Percentiles rank a stretch among this genome's conserved stretches.
These are phyloP conservation scores for Cyprinella venusta DNA, from an alignment of 2,797 vertebrate species.

Conservation along the genomic window DNA sequence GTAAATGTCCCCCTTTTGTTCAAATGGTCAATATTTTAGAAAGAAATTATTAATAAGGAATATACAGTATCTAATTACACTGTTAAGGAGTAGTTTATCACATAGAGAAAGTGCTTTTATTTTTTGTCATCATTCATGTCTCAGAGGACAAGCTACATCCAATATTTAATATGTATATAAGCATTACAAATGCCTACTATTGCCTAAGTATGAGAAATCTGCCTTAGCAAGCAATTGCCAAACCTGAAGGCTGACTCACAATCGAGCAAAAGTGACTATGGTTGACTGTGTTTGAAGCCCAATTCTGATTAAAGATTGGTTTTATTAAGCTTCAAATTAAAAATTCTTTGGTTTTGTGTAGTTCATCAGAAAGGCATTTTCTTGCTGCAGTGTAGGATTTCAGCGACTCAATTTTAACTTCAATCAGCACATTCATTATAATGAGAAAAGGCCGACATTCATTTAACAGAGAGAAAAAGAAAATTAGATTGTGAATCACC, in stretches of 20 bases:
- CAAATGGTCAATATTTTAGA: too few relatives aligned
- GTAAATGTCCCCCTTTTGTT: not conserved
- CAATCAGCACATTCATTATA: conserved; percentile 37
- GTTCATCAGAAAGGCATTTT: conserved; percentile 33
- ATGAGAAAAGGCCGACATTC: conserved; percentile 24
- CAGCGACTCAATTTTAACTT: conserved; percentile 28
- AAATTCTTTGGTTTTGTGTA: not conserved
- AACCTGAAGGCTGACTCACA: conserved; percentile 4
- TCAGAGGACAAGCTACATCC: conserved; percentile 2
- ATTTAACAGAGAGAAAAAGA: conserved; percentile 15
- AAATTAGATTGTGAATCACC: not conserved
- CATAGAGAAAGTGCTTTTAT: not conserved
- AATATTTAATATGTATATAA: not conserved
- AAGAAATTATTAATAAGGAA: too few relatives aligned
- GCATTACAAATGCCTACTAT: not conserved
- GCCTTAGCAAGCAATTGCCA: not conserved
- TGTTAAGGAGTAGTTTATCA: too few relatives aligned
- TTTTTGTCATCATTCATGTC: not conserved
- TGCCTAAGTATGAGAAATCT: not conserved
- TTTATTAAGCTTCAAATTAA: conserved; percentile 14
- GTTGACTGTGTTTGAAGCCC: conserved; percentile 15
- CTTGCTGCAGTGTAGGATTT: conserved; percentile 26
- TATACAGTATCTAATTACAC: too few relatives aligned
- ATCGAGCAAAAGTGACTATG: not conserved
- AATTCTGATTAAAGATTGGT: conserved; percentile 6